Base-by-base conservation (phyloP, 2,113 vertebrate genomes). In the Galbula dea region DNA sequence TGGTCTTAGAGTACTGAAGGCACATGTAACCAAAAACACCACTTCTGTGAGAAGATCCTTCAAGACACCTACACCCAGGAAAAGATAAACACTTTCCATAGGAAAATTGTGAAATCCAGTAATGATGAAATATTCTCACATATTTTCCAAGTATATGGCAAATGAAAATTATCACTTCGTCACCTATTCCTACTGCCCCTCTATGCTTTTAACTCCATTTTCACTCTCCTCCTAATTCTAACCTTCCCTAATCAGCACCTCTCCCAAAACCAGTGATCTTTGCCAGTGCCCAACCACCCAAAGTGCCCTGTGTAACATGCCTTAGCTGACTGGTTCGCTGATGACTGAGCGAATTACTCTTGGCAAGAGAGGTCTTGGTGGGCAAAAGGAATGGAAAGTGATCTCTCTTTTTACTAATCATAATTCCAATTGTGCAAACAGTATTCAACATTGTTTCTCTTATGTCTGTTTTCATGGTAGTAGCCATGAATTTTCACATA, bases 331-430 rank as follows among this genome's bases (percentile, higher is more conserved):
- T 92, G 89, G 78, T 82, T 96, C 11, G 16, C 59, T 59, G 72
- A 72, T 91, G 15, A 32, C 63, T 75, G 39, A 75, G 95, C 52
- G 67, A 65, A 54, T 84, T 67, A 45, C 72, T 94, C 54, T n/a
- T 4, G 20, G 63, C 49, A 74, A 94, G 67, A 90, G 73, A 48
- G n/a, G 37, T 7, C 39, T 80, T 83, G 1, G 0, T 62, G 36
- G 48, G 86, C 67, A 73, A 88, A 91, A 32, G 72, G 86, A 91
- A 95, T 75, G 62, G 79, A 95, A 96, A 93, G 41, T 29, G 59
- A 84, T 81, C 51, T 46, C 66, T 94, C 5, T 0, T 76, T 82
- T 75, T 88, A 89, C 82, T 95, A 92, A 96, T 87, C 66, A 48
- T 43, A 92, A 86, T 95, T 83, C 90, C 15, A 86, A 24, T 93